Evolutionary conservation across 1,140 invertebrate genomes (phyloP).

Genomic region (Psilanteris sp.): DNA sequence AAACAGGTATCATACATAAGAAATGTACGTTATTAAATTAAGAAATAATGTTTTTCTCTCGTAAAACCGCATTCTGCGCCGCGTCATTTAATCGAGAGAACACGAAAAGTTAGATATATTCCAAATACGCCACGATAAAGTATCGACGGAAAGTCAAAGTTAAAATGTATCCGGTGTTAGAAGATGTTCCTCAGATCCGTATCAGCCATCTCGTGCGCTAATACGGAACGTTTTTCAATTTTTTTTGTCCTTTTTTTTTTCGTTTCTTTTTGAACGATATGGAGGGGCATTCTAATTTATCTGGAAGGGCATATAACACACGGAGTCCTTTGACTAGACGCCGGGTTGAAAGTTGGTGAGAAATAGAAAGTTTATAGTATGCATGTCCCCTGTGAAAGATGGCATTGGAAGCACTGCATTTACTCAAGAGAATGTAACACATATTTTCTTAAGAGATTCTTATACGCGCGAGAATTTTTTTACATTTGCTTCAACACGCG

Average conservation of each 20-base stretch:
- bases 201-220: slow-evolving; percentile 40
- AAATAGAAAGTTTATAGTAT: slow-evolving; percentile 60
- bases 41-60: no score
- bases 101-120: slow-evolving; percentile 59
- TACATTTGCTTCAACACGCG: slow-evolving; percentile 10
- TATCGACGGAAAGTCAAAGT: slow-evolving; percentile 62
- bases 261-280: no score
- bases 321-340: slow-evolving; percentile 52
- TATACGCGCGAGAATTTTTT: slow-evolving; percentile 29
- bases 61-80: no score
- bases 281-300: slow-evolving; percentile 54
- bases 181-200: slow-evolving; percentile 51
- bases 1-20: no score
- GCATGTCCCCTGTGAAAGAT: slow-evolving; percentile 58
- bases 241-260: no score
- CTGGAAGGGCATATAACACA: slow-evolving; percentile 55
- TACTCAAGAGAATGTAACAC: slow-evolving; percentile 48
- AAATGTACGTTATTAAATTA: no score
- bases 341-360: slow-evolving; percentile 55
- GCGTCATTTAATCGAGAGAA: slow-evolving; percentile 8
- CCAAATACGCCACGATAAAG: slow-evolving; percentile 67
- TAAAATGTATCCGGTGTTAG: slow-evolving; percentile 62
- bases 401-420: slow-evolving; percentile 51
- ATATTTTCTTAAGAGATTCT: slow-evolving; percentile 45
- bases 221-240: slow-evolving; percentile 57